These are phyloP conservation scores for Drosophila pachea DNA, from an alignment of 1,140 invertebrate genomes.

Conservation along the genomic window DNA sequence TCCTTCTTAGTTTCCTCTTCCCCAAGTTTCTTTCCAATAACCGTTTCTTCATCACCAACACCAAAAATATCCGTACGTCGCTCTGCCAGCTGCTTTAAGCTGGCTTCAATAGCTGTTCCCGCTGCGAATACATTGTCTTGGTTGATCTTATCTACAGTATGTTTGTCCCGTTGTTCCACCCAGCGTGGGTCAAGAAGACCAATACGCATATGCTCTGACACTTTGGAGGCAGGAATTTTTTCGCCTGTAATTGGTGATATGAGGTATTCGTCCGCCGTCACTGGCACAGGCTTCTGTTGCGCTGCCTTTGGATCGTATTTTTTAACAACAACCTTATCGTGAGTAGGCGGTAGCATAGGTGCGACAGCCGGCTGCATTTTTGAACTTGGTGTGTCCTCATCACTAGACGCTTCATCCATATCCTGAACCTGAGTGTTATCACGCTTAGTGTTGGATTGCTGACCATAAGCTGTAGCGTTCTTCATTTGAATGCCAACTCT, in stretches of 20 bases:
- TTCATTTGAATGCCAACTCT: conserved; percentile 79
- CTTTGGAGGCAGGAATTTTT: conserved; percentile 96
- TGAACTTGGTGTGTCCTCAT: conserved; percentile 84
- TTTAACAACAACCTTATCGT: conserved; percentile 97
- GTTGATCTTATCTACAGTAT: conserved; percentile 84
- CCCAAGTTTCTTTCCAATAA: conserved; percentile 99
- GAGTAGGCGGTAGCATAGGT: conserved; percentile 89
- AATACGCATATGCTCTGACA: conserved; percentile 98
- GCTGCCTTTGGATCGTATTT: conserved; percentile 97
- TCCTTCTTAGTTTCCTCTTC: conserved; percentile 94
- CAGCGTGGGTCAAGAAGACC: conserved; percentile 98
- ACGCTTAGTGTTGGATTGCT: conserved; percentile 72
- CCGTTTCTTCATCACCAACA: conserved; percentile 98
- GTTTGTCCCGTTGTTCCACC: conserved; percentile 96
- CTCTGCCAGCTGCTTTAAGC: conserved; percentile 96
- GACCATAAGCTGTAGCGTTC: conserved; percentile 70
- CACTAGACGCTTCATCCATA: conserved; percentile 93
- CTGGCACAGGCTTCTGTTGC: conserved; percentile 80
- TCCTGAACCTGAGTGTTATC: conserved; percentile 85
- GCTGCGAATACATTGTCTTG: conserved; percentile 84
- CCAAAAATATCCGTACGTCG: conserved; percentile 99
- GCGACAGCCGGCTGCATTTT: conserved; percentile 79
- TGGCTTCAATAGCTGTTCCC: conserved; percentile 95
- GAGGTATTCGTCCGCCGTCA: conserved; percentile 91
- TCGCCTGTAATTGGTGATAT: conserved; percentile 99